Evolutionary conservation across 2,888 invertebrate species (phyloP).

Genomic region (Eumacrocentrus americanus): DNA sequence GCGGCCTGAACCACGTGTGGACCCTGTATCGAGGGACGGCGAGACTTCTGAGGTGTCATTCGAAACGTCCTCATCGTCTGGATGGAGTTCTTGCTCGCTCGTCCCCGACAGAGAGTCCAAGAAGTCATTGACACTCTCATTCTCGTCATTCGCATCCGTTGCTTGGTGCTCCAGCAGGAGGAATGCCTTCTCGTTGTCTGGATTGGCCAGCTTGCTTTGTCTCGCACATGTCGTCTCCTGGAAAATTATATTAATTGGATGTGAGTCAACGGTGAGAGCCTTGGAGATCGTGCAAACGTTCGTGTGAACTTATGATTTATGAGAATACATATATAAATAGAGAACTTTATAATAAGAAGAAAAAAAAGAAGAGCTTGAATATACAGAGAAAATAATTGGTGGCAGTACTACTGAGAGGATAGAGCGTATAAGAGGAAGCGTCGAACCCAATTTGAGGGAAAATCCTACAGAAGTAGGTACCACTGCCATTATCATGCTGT

Average conservation of each 20-base stretch:
- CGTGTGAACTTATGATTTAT: not conserved
- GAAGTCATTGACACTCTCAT: slow-evolving; percentile 43
- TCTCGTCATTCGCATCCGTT: slow-evolving; percentile 35
- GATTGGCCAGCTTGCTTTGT: slow-evolving; percentile 42
- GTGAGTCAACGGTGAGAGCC: too few relatives aligned
- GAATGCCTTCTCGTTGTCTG: slow-evolving; percentile 45
- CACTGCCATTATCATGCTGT: not conserved
- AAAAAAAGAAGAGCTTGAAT: not conserved
- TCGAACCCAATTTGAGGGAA: slow-evolving; percentile 12
- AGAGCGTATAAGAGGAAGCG: slow-evolving; percentile 6
- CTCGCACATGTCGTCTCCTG: slow-evolving; percentile 35
- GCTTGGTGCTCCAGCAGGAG: slow-evolving; percentile 1
- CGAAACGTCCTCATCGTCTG: slow-evolving; percentile 27
- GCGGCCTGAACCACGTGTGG: slow-evolving; percentile 43
- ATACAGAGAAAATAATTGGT: not conserved
- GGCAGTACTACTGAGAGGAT: not conserved
- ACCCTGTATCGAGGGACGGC: slow-evolving; percentile 37
- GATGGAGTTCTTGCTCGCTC: slow-evolving; percentile 29
- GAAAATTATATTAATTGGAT: too few relatives aligned
- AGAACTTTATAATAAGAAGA: too few relatives aligned
- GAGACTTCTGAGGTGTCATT: slow-evolving; percentile 28
- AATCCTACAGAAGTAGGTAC: slow-evolving; percentile 23
- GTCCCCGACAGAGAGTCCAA: slow-evolving; percentile 40
- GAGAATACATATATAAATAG: not conserved
- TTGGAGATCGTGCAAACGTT: too few relatives aligned